Percentiles rank a stretch among this genome's conserved stretches.
These are phyloP conservation scores for Taurulus bubalis DNA, from an alignment of 2,113 vertebrate species.

Conservation along the genomic window DNA sequence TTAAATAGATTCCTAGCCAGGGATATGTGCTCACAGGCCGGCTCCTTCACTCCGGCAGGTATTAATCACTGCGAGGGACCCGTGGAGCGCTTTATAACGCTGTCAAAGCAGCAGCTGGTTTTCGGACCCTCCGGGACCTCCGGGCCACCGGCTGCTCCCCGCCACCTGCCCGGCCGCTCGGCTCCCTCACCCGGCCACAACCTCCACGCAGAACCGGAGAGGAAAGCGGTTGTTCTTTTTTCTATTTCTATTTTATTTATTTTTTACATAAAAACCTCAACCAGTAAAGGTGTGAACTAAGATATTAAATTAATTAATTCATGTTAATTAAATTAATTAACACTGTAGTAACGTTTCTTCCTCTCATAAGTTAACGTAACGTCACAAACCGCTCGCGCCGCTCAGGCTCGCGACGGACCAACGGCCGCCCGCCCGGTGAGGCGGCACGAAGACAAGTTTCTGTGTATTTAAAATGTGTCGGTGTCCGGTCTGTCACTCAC, in stretches of 20 bases:
- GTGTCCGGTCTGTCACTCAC: constrained; percentile 47
- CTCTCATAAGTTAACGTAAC: not conserved
- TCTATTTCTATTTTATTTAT: not conserved
- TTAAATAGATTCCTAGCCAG: not conserved
- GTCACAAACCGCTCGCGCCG: not conserved
- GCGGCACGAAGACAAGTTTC: not conserved
- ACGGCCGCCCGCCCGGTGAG: not conserved
- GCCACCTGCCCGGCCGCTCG: constrained; percentile 46
- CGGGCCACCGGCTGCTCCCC: constrained; percentile 36
- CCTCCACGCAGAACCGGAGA: not conserved
- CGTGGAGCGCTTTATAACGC: not conserved
- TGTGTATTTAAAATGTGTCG: not conserved
- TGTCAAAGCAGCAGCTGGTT: constrained; percentile 55
- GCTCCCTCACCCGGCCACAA: constrained; percentile 7
- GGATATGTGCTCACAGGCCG: not conserved
- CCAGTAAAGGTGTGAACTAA: not conserved
- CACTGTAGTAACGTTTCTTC: not conserved
- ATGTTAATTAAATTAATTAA: not conserved
- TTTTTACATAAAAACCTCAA: not conserved
- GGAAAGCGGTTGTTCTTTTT: not conserved
- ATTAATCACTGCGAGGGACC: not conserved
- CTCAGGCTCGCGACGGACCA: not conserved
- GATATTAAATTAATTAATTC: no score
- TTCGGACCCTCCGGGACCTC: constrained; percentile 30
- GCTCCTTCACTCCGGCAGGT: not conserved